Conservation (phyloP, 2,888 invertebrate species). For the Dryobotodes eremita region DNA sequence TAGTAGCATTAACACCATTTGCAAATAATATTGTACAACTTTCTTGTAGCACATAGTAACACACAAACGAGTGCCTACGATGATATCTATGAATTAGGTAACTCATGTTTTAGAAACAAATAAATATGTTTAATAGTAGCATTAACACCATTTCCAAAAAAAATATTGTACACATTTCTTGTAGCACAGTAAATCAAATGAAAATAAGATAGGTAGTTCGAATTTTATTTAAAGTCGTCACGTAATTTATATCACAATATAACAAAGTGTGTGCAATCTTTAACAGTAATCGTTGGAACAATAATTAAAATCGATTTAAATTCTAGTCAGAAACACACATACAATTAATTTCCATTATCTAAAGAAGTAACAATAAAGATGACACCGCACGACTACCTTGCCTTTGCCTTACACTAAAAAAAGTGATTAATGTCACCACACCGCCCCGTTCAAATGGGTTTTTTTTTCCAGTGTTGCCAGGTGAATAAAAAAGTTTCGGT, state of each 20-base stretch:
- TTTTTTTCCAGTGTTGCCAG: slow-evolving; percentile 49
- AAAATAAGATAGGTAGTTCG: slow-evolving; percentile 5
- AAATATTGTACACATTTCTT: neutral
- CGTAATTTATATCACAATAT: slow-evolving; percentile 38
- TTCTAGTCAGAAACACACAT: slow-evolving; percentile 55
- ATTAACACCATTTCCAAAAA: slow-evolving; percentile 16
- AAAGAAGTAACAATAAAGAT: slow-evolving; percentile 66
- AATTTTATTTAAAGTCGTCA: slow-evolving; percentile 2
- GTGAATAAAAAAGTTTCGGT: slow-evolving; percentile 50
- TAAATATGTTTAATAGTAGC: neutral
- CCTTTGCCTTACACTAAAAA: slow-evolving; percentile 48
- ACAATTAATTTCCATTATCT: slow-evolving; percentile 70
- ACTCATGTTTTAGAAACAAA: too few species aligned
- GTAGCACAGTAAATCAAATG: slow-evolving; percentile 13
- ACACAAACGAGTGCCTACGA: neutral
- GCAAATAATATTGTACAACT: neutral
- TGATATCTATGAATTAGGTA: too few species aligned
- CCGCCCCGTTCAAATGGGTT: slow-evolving; percentile 22
- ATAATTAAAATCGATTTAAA: slow-evolving; percentile 62
- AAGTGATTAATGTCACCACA: slow-evolving; percentile 57
- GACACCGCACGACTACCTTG: slow-evolving; percentile 57
- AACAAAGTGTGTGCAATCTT: slow-evolving; percentile 49
- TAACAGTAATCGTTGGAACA: slow-evolving; percentile 29
- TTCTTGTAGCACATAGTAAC: neutral
- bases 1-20: slow-evolving; percentile 6